Base-by-base conservation (phyloP, 2,797 vertebrate species). In the Lagocephalus sceleratus region DNA sequence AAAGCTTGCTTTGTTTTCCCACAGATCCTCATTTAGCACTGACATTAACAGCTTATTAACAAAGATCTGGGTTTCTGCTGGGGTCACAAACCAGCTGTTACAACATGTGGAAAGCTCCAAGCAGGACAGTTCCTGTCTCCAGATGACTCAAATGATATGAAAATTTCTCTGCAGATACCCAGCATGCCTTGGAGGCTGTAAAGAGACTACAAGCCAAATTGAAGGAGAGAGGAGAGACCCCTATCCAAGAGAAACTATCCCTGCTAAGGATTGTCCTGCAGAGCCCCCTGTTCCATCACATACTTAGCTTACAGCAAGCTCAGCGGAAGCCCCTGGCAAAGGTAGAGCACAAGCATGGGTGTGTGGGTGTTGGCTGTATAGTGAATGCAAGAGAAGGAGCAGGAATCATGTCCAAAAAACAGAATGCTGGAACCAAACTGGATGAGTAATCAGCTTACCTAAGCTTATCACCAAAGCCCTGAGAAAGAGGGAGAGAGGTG, bases 281-380 rank as follows among this genome's bases (percentile, higher is more conserved):
- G 85, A 99, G 95, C 82, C 94, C 95, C n/a, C 91, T 98, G 51
- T 98, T 99, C 84, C 94, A 91, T 69, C 95, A 97, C 53, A 96
- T 99, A 71, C 87, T 99, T 66, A 91, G 74, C 69, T 91, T 97
- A 69, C 96, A 97, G 87, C 90, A 91, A 66, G 90, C 93, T 15
- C 84, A 92, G 75, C 91, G 90, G 59, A 92, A 79, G 76, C 82
- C 79, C 64, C 61, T 60, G 11, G 70, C 50, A 0, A 87, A 88
- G 85, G 85, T 89, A 82, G 62, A 61, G 63, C 32, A 7, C 16
- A n/a, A 66, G 63, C 56, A 47, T 19, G 40, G 6, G 17, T 7
- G n/a, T 80, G 81, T 84, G 78, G 75, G 81, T 46, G 71, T 72
- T 75, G 52, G 62, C 64, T 75, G 29, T 73, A 59, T 76, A 54